Percentiles rank a stretch among this genome's conserved stretches.
Evolutionary conservation across 2,113 vertebrate species (phyloP).

Genomic region (Bucco capensis): DNA sequence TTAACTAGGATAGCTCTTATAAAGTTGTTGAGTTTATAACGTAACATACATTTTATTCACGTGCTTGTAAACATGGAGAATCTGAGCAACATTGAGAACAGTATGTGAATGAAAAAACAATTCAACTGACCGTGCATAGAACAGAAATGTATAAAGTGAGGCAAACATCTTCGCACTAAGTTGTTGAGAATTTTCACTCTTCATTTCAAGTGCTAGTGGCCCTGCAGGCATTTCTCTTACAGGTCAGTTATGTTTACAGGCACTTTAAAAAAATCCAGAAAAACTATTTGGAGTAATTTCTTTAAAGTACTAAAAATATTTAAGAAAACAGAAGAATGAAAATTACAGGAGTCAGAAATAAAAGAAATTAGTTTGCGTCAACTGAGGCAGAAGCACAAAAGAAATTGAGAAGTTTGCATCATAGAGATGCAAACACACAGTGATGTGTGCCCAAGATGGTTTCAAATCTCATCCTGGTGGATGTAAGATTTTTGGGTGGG

Average conservation of each 20-base stretch:
- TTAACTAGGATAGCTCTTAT: neutral
- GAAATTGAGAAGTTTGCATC: neutral
- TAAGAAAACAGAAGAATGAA: neutral
- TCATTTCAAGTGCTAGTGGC: neutral
- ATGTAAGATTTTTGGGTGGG: neutral
- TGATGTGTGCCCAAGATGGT: neutral
- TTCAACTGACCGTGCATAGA: neutral
- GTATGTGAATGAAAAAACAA: neutral
- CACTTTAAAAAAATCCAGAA: neutral
- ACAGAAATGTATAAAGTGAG: neutral
- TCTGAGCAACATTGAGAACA: neutral
- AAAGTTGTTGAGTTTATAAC: neutral
- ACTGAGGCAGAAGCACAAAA: neutral
- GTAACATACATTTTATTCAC: neutral
- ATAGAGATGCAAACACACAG: neutral
- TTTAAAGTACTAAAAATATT: neutral
- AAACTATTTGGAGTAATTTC: neutral
- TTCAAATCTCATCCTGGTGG: neutral
- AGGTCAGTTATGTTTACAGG: neutral
- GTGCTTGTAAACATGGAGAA: neutral
- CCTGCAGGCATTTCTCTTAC: neutral
- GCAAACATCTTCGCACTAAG: neutral
- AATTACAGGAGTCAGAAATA: neutral
- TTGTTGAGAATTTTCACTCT: neutral
- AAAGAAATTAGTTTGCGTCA: neutral